Conservation (phyloP, 1,140 invertebrate species). For the Drosophila azteca region DNA sequence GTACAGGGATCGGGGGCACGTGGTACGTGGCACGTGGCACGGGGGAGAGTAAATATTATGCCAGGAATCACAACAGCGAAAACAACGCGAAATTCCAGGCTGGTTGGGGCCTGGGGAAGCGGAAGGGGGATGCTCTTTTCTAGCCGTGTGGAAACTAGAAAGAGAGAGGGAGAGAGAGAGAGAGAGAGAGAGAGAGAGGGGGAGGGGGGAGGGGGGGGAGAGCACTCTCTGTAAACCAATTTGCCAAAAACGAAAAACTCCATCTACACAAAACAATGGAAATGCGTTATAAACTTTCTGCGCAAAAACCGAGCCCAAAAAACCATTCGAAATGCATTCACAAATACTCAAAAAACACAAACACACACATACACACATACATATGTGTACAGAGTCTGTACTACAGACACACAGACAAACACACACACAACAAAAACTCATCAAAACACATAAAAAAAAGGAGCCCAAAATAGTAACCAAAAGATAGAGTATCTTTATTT, state of each 20-base stretch:
- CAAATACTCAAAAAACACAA: constrained; percentile 7
- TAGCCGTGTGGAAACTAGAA: constrained; percentile 18
- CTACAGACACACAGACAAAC: too few species aligned
- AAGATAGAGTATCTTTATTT: too few species aligned
- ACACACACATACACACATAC: not conserved
- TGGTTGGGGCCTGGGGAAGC: not conserved
- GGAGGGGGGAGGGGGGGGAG: too few species aligned
- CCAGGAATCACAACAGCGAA: constrained; percentile 40
- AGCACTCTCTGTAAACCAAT: constrained; percentile 46
- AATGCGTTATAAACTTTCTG: constrained; percentile 37
- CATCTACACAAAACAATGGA: constrained; percentile 8
- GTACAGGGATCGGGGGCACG: not conserved
- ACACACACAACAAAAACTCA: constrained; percentile 24
- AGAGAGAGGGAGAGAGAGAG: too few species aligned
- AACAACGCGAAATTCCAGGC: not conserved
- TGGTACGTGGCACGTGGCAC: too few species aligned
- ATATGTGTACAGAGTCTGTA: too few species aligned
- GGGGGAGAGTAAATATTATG: constrained; percentile 39
- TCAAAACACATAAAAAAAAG: constrained; percentile 15
- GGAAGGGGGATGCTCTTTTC: constrained; percentile 23
- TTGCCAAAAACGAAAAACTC: constrained; percentile 36
- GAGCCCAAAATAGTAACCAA: not conserved
- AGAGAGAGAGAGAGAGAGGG: too few species aligned
- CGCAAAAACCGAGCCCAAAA: constrained; percentile 12
- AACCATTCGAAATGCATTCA: not conserved